phyloP scores from a whole-genome alignment of 2,888 invertebrate genomes.

The Drosophila nr. fundita region DNA sequence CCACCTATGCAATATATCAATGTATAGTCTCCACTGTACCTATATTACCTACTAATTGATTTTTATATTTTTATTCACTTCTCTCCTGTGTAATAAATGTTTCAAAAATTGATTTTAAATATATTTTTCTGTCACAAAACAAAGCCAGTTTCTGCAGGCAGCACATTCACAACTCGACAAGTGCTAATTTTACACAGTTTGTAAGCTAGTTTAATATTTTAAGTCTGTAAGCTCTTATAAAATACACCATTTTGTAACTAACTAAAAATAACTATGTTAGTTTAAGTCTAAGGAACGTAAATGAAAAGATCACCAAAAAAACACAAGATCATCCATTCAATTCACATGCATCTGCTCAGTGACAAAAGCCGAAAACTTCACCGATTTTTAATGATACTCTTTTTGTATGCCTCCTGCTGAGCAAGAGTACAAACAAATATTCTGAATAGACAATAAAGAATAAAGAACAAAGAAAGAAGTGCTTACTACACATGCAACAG shows the following conservation, averaged over 20 bases:
- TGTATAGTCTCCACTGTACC: constrained; percentile 39
- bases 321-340: constrained; percentile 40
- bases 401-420: constrained; percentile 24
- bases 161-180: constrained; percentile 1
- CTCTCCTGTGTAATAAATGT: constrained; percentile 10
- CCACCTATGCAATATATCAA: constrained; percentile 19
- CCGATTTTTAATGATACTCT: constrained; percentile 37
- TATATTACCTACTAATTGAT: constrained; percentile 16
- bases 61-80: constrained; percentile 21
- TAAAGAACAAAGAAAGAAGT: constrained; percentile 30
- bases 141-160: constrained; percentile 8
- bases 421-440: constrained; percentile 13
- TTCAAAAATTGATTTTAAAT: constrained; percentile 1
- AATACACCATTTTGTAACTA: constrained; percentile 15
- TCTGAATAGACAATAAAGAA: not conserved
- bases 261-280: constrained; percentile 13
- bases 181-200: constrained; percentile 8
- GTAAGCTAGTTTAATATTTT: constrained; percentile 37
- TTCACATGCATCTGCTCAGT: constrained; percentile 43
- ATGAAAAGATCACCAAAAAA: constrained; percentile 5
- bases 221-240: constrained; percentile 38
- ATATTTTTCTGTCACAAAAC: constrained; percentile 3
- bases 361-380: constrained; percentile 17
- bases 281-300: constrained; percentile 14
- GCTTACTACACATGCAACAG: constrained; percentile 54